Conservation (phyloP, 2,888 invertebrate species). For the Hypercompe scribonia region DNA sequence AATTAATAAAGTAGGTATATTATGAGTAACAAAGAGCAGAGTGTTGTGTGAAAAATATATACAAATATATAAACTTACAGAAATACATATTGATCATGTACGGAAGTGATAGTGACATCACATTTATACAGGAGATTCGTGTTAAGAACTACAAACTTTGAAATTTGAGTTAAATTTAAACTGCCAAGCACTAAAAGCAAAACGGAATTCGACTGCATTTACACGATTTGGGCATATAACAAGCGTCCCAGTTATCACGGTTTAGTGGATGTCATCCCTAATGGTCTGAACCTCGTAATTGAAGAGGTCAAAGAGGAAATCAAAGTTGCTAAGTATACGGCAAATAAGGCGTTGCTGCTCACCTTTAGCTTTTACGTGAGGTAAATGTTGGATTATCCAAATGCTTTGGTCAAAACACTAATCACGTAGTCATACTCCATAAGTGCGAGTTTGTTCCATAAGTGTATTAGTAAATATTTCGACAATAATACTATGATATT, state of each 20-base stretch:
- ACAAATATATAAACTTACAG: too few relatives aligned
- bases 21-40: too few relatives aligned
- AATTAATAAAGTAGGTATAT: too few relatives aligned
- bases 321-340: conserved; percentile 27
- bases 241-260: conserved; percentile 51
- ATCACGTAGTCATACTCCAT: neutral
- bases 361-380: neutral
- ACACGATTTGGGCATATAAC: conserved; percentile 42
- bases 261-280: conserved; percentile 41
- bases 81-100: too few relatives aligned
- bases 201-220: conserved; percentile 35
- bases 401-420: neutral
- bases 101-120: too few relatives aligned
- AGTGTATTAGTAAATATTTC: too few relatives aligned
- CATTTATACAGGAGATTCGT: too few relatives aligned
- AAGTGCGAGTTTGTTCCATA: too few relatives aligned
- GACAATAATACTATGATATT: neutral
- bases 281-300: conserved; percentile 65
- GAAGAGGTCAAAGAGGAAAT: conserved; percentile 56
- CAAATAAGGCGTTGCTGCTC: neutral
- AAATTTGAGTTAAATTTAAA: neutral
- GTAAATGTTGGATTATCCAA: neutral
- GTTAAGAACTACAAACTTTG: neutral
- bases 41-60: too few relatives aligned
- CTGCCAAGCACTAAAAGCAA: conserved; percentile 18